These are phyloP conservation scores for Drosophila nasuta DNA, from an alignment of 1,140 invertebrate species.

Conservation along the genomic window DNA sequence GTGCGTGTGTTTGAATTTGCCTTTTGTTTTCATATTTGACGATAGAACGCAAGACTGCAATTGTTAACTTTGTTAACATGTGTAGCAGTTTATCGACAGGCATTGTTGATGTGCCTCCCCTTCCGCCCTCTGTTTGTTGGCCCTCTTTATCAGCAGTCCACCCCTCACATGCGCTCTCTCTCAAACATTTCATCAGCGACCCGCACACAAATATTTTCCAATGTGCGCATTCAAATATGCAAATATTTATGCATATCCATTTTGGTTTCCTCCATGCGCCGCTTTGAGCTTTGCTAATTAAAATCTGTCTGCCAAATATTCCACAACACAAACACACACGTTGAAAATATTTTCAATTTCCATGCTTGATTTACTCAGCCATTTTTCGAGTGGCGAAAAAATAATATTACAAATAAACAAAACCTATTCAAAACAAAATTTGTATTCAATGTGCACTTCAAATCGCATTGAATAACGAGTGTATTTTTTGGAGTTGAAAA, in stretches of 20 bases:
- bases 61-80: constrained; percentile 81
- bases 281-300: constrained; percentile 69
- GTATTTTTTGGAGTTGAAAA: not conserved
- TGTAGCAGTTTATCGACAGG: constrained; percentile 73
- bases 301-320: constrained; percentile 70
- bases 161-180: not conserved
- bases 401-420: not conserved
- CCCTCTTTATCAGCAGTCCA: constrained; percentile 8
- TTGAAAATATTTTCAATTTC: constrained; percentile 21
- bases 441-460: no score
- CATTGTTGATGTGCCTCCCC: constrained; percentile 48
- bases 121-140: not conserved
- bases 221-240: constrained; percentile 74
- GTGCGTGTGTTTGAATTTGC: constrained; percentile 29
- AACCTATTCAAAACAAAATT: not conserved
- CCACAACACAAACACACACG: constrained; percentile 30
- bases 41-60: constrained; percentile 37
- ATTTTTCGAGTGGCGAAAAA: constrained; percentile 17
- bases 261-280: constrained; percentile 18
- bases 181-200: constrained; percentile 35
- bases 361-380: constrained; percentile 44
- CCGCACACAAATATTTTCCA: constrained; percentile 70
- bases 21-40: constrained; percentile 42
- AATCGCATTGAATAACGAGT: not conserved
- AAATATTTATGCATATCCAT: constrained; percentile 77